Percentiles rank a stretch among this genome's conserved stretches.
Conservation (phyloP, 2,113 vertebrate genomes). For the Gobius niger region DNA sequence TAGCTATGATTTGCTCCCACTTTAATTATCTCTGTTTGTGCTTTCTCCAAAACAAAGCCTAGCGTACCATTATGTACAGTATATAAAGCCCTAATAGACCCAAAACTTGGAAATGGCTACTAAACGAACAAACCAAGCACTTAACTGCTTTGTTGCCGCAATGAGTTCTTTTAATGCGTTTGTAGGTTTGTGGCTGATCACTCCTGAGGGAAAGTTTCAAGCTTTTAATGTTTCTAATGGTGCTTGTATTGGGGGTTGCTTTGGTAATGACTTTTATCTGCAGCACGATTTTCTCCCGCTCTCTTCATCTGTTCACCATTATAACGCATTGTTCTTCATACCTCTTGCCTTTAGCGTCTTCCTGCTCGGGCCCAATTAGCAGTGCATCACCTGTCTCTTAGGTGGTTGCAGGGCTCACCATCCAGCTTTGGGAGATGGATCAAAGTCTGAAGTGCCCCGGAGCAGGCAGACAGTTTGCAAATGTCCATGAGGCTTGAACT, state of each 20-base stretch:
- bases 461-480: constrained; percentile 41
- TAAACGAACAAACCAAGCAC: neutral
- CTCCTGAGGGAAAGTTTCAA: constrained; percentile 3
- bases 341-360: constrained; percentile 31
- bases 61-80: neutral
- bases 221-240: constrained; percentile 31
- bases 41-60: neutral
- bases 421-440: constrained; percentile 47
- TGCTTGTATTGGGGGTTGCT: constrained; percentile 40
- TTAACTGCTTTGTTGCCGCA: neutral
- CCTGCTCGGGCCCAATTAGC: constrained; percentile 59
- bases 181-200: neutral
- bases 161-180: neutral
- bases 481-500: constrained; percentile 58
- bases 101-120: neutral
- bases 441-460: constrained; percentile 49
- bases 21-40: too few relatives aligned
- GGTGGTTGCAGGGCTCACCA: constrained; percentile 49
- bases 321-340: constrained; percentile 12
- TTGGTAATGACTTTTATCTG: constrained; percentile 10
- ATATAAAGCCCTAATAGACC: neutral
- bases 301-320: constrained; percentile 10
- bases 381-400: constrained; percentile 60
- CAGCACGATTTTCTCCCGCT: constrained; percentile 11
- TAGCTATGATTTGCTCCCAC: too few relatives aligned